Base-by-base conservation (phyloP, 2,113 vertebrate species). In the Salvator merianae region DNA sequence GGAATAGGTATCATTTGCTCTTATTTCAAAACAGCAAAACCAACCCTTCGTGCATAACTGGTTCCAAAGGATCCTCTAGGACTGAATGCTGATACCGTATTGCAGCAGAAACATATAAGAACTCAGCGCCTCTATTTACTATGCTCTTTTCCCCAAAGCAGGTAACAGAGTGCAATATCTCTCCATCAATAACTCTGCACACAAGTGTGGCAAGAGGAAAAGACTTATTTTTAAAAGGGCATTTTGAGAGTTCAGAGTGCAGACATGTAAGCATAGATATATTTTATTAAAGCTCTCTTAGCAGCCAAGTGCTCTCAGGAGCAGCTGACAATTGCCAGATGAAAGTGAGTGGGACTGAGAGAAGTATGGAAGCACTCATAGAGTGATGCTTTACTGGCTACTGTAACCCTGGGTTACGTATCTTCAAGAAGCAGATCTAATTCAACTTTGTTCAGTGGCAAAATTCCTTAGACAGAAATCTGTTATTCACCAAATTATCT, bases 341-440 rank as follows among this genome's bases (percentile, higher is more conserved):
- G 34, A 85, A 89, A 84, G 83, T 87, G 85, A 87, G 24, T 69
- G 80, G 75, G 75, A 78, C 75, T 55, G 78, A 72, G 55, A 78
- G 43, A 66, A 40, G 68, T 53, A 86, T 63, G 32, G 38, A 71
- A 68, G 55, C 32, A 55, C 83, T 79, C 68, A 63, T 6, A 43
- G 53, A 79, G 71, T 18, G 69, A 65, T 85, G 53, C 77, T 72
- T 79, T 79, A 73, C 77, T 63, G 77, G 83, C 77, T 73, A 63
- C 77, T 73, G 83, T 85, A 79, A 85, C 83, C 83, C 77, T 85
- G 77, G 83, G 83, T 85, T 85, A 85, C 83, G 77, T 36, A 65
- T 79, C 77, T 72, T 85, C 69, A 79, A 79, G 83, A 65, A 79
- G 59, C 77, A 65, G 40, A 63, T 53, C 70, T 62, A 40, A 38